Percentiles rank a stretch among this genome's conserved stretches.
phyloP scores from a whole-genome alignment of 1,140 invertebrate species.

The Trichonephila clavata region DNA sequence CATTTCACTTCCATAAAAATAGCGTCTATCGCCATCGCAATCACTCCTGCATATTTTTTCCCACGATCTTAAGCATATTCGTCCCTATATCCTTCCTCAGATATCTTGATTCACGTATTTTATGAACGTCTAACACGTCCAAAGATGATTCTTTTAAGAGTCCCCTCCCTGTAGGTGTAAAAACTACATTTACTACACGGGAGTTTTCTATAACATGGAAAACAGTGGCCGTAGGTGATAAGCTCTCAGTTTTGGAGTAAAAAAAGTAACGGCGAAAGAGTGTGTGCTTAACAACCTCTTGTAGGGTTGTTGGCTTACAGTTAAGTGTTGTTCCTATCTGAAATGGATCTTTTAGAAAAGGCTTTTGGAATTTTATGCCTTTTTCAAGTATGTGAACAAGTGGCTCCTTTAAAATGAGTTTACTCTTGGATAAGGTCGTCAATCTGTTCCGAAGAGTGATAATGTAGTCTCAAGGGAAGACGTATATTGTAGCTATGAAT shows the following conservation, averaged over 20 bases:
- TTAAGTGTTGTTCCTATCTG: constrained; percentile 11
- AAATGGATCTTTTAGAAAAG: neutral
- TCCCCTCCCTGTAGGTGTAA: too few species aligned
- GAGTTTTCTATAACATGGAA: neutral
- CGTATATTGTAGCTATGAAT: too few species aligned
- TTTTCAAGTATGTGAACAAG: neutral
- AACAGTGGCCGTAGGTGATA: neutral
- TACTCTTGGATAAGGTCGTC: neutral
- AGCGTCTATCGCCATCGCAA: too few species aligned
- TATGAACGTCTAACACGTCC: too few species aligned
- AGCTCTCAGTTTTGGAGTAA: neutral
- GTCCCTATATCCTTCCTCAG: too few species aligned
- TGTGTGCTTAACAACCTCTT: neutral
- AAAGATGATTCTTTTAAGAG: too few species aligned
- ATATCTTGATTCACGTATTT: too few species aligned
- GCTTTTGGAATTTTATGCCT: neutral
- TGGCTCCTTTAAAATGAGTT: neutral
- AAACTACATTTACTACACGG: neutral
- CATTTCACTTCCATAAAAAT: too few species aligned
- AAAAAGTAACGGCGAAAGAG: neutral
- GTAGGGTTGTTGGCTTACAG: neutral
- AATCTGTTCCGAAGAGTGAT: neutral
- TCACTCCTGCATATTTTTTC: too few species aligned
- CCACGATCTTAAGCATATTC: too few species aligned
- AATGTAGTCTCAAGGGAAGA: neutral